Evolutionary conservation across 2,888 invertebrate species (phyloP).

Genomic region (Sesia bembeciformis): DNA sequence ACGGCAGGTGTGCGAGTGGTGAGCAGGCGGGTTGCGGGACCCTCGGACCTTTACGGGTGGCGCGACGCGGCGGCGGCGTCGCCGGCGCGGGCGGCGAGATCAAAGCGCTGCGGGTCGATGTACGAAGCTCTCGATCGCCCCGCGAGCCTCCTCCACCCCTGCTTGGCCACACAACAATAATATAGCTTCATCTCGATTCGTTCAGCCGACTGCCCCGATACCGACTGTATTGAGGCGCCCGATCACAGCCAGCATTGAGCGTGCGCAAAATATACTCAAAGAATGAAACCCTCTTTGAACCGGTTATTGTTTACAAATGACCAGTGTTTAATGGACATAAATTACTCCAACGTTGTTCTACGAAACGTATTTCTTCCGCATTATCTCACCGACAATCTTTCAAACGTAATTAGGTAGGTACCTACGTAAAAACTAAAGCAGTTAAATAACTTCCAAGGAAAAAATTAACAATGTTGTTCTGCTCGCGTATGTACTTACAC

Average conservation of each 20-base stretch:
- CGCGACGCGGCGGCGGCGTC: slow-evolving; percentile 22
- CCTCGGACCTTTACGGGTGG: slow-evolving; percentile 24
- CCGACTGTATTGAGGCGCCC: slow-evolving; percentile 9
- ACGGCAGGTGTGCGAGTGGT: slow-evolving; percentile 32
- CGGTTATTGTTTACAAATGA: slow-evolving; percentile 62
- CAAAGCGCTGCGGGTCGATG: slow-evolving; percentile 67
- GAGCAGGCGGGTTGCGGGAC: slow-evolving; percentile 6
- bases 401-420: no score
- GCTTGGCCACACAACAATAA: slow-evolving; percentile 26
- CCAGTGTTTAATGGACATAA: slow-evolving; percentile 47
- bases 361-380: no score
- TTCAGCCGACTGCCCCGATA: slow-evolving; percentile 17
- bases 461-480: no score
- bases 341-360: slow-evolving; percentile 20
- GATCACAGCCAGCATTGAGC: slow-evolving; percentile 24
- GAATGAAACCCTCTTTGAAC: slow-evolving; percentile 46
- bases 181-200: slow-evolving; percentile 32
- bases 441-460: no score
- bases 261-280: slow-evolving; percentile 52
- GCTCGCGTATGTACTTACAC: no score
- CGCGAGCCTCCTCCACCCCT: slow-evolving; percentile 20
- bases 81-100: slow-evolving; percentile 26
- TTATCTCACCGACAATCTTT: no score
- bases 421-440: no score
- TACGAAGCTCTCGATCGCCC: slow-evolving; percentile 49